phyloP scores from a whole-genome alignment of 2,113 vertebrate species.

The Dasyprocta punctata region DNA sequence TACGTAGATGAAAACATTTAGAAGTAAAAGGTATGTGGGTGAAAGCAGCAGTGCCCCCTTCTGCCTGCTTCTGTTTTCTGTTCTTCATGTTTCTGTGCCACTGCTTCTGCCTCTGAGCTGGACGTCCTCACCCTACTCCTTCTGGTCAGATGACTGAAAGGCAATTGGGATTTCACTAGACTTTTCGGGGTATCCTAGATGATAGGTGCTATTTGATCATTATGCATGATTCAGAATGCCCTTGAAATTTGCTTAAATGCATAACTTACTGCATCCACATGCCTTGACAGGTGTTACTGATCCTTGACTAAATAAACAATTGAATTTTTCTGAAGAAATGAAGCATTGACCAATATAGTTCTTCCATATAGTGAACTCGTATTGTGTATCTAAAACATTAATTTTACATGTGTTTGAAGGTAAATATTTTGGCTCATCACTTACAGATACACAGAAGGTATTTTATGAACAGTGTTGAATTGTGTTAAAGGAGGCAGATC shows the following conservation, averaged over 20 bases:
- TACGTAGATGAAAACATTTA: not conserved
- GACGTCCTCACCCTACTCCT: not conserved
- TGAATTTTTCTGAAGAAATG: not conserved
- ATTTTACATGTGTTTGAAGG: not conserved
- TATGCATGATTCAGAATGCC: not conserved
- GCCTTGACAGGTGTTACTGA: not conserved
- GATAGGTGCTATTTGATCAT: not conserved
- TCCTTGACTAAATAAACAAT: not conserved
- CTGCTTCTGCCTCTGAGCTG: not conserved
- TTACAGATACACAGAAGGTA: not conserved
- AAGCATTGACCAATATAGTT: not conserved
- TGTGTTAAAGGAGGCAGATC: not conserved
- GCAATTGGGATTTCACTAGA: not conserved
- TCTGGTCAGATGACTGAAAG: not conserved
- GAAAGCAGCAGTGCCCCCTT: not conserved
- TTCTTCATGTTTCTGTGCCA: not conserved
- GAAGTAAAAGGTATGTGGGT: not conserved
- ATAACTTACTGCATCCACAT: not conserved
- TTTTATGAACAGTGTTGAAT: not conserved
- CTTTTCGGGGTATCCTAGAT: not conserved
- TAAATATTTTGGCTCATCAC: not conserved
- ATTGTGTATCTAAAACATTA: not conserved
- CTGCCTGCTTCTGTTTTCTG: rapidly evolving
- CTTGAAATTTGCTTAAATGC: not conserved
- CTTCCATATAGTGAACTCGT: not conserved